These are phyloP conservation scores for Oreochromis grahami DNA, from an alignment of 2,797 vertebrate genomes.

Conservation along the genomic window DNA sequence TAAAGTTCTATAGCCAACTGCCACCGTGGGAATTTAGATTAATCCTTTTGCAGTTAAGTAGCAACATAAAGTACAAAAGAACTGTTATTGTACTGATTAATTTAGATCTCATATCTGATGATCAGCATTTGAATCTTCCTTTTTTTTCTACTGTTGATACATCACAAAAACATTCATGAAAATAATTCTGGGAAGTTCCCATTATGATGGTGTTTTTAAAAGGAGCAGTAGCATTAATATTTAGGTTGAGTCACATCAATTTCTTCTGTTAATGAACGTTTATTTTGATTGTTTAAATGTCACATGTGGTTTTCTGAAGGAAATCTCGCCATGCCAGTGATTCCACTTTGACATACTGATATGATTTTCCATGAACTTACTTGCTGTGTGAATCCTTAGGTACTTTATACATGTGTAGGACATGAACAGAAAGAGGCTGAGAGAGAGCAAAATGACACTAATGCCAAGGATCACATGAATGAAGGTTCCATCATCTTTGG, in stretches of 20 bases:
- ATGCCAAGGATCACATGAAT: neutral
- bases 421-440: slow-evolving; percentile 31
- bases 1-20: neutral
- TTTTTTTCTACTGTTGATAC: neutral
- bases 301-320: neutral
- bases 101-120: neutral
- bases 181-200: neutral
- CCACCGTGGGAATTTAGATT: neutral
- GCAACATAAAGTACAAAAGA: neutral
- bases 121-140: neutral
- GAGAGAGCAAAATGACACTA: slow-evolving; percentile 19
- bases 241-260: neutral
- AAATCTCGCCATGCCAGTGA: neutral
- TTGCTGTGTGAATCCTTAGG: slow-evolving; percentile 2
- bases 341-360: neutral
- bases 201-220: neutral
- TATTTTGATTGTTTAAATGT: neutral
- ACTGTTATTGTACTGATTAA: neutral
- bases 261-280: neutral
- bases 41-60: neutral
- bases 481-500: neutral
- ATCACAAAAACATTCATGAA: neutral
- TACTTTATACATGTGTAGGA: neutral
- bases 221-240: neutral
- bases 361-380: slow-evolving; percentile 44